These are phyloP conservation scores for Etheostoma cragini DNA, from an alignment of 2,113 vertebrate genomes.

Conservation along the genomic window DNA sequence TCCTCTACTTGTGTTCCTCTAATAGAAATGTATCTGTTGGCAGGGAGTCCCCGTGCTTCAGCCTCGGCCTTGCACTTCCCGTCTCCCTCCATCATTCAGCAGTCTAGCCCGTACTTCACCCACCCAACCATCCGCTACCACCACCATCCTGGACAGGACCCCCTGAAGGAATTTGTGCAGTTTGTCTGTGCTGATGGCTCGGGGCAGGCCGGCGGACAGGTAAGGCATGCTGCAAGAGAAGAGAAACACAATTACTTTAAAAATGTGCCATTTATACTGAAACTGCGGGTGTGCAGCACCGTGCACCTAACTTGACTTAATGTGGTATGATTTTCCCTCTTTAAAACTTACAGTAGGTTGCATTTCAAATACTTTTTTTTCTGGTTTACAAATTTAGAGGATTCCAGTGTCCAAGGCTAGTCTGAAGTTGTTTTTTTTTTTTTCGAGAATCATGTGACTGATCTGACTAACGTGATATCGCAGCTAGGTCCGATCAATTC, in stretches of 20 bases:
- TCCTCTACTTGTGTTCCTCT: constrained; percentile 23
- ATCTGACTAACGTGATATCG: not conserved
- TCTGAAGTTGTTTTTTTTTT: not conserved
- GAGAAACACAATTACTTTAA: not conserved
- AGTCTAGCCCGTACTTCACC: constrained; percentile 96
- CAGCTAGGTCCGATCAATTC: not conserved
- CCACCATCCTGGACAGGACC: constrained; percentile 93
- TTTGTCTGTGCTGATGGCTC: constrained; percentile 96
- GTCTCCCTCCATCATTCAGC: constrained; percentile 98
- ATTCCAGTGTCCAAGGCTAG: not conserved
- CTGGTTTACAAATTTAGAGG: not conserved
- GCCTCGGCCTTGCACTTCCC: constrained; percentile 96
- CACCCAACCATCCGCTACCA: constrained; percentile 98
- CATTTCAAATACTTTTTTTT: not conserved
- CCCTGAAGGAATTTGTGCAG: constrained; percentile 97
- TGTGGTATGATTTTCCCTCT: not conserved
- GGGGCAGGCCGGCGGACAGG: constrained; percentile 92
- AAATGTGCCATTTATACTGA: not conserved
- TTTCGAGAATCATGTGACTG: not conserved
- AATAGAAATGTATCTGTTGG: constrained; percentile 46
- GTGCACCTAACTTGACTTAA: not conserved
- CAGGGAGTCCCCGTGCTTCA: constrained; percentile 95
- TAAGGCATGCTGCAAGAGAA: constrained; percentile 73
- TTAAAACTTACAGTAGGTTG: not conserved
- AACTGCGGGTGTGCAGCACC: not conserved